These are phyloP conservation scores for Sarcophaga bullata DNA, from an alignment of 1,140 invertebrate genomes.

Conservation along the genomic window DNA sequence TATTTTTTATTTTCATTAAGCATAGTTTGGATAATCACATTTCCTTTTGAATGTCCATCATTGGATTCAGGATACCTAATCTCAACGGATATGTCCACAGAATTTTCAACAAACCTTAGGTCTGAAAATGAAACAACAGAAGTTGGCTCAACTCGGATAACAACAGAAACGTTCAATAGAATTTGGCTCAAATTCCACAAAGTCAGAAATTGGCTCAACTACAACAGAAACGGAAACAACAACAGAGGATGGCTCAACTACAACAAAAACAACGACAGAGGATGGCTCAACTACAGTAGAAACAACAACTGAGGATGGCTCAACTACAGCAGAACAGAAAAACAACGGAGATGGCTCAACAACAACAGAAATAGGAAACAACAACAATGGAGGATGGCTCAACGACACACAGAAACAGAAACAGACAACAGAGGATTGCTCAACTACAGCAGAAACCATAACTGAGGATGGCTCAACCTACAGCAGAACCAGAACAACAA, in stretches of 20 bases:
- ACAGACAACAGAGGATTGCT: not conserved
- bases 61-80: not conserved
- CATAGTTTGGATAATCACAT: not conserved
- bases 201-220: not conserved
- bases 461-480: not conserved
- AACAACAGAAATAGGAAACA: not conserved
- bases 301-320: not conserved
- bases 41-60: not conserved
- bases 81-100: too few species aligned
- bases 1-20: not conserved
- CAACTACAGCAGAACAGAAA: not conserved
- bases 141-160: too few species aligned
- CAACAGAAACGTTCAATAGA: too few species aligned
- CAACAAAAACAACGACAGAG: not conserved
- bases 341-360: too few species aligned
- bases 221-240: not conserved
- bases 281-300: too few species aligned
- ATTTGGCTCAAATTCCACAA: not conserved
- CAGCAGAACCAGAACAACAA: too few species aligned
- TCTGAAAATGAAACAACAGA: too few species aligned
- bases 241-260: not conserved
- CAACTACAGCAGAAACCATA: not conserved
- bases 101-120: too few species aligned
- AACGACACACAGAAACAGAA: not conserved
- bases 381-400: not conserved